A percentile compares a stretch with the other conserved stretches of the same genome.
Conservation (phyloP, 2,113 vertebrate species). For the Charina bottae region DNA sequence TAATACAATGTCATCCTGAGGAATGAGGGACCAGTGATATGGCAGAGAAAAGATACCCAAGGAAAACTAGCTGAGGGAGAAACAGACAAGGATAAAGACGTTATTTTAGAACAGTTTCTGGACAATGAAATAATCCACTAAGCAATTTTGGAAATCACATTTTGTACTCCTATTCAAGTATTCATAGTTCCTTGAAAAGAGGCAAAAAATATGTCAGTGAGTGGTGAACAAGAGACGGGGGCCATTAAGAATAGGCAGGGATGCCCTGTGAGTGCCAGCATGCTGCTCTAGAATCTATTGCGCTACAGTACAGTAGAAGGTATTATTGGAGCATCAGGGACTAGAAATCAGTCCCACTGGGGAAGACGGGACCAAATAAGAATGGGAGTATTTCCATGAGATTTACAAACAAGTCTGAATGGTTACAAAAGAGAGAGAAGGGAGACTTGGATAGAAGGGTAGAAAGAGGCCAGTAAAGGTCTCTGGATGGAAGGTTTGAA, state of each 20-base stretch:
- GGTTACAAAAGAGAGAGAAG: neutral
- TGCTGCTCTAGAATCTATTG: neutral
- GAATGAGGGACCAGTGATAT: neutral
- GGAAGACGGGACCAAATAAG: neutral
- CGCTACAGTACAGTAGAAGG: neutral
- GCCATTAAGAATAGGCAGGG: neutral
- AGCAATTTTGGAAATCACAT: neutral
- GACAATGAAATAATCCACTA: neutral
- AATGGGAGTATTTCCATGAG: neutral
- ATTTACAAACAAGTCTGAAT: neutral
- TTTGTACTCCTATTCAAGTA: neutral
- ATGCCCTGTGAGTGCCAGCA: neutral
- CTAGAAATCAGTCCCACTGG: neutral
- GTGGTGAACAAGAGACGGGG: neutral
- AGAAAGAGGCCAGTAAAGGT: neutral
- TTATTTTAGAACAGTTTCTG: neutral
- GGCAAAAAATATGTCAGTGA: neutral
- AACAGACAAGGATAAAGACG: neutral
- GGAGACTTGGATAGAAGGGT: neutral
- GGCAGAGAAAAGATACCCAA: slow-evolving; percentile 12
- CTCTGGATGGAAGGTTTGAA: neutral
- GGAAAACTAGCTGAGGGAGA: neutral
- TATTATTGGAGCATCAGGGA: neutral
- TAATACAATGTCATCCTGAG: neutral
- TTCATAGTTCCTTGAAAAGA: neutral